Conservation (phyloP, 2,888 invertebrate species). For the Agriopis marginaria region DNA sequence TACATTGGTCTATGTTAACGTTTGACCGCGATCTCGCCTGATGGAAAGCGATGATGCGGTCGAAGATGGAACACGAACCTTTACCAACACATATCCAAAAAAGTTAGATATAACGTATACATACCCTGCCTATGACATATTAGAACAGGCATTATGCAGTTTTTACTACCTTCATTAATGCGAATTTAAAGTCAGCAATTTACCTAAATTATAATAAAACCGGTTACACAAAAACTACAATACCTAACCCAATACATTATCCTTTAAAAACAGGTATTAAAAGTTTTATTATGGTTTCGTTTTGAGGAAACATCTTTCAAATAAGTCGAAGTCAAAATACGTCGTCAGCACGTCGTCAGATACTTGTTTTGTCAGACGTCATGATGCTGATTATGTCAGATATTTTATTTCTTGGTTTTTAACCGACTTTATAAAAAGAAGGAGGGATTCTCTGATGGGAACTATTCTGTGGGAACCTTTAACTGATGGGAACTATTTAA, state of each 20-base stretch:
- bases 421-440: no score
- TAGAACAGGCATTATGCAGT: conserved; percentile 2
- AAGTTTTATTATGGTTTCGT: not conserved
- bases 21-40: no score
- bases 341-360: no score
- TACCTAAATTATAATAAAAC: not conserved
- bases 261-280: conserved; percentile 1
- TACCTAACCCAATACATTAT: not conserved
- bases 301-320: not conserved
- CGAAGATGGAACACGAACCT: no score
- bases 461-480: no score
- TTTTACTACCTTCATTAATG: conserved; percentile 2
- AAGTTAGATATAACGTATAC: not conserved
- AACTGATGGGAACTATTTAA: no score
- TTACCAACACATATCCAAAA: no score
- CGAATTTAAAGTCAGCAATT: conserved; percentile 4
- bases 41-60: no score
- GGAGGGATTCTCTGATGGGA: no score
- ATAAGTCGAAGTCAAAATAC: not conserved
- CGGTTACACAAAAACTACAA: conserved; percentile 1
- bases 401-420: no score
- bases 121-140: not conserved
- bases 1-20: no score
- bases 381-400: not conserved
- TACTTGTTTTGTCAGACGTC: not conserved